A percentile compares a stretch with the other conserved stretches of the same genome.
These are phyloP conservation scores for Pogonomyrmex californicus DNA, from an alignment of 1,140 invertebrate genomes.

Conservation along the genomic window DNA sequence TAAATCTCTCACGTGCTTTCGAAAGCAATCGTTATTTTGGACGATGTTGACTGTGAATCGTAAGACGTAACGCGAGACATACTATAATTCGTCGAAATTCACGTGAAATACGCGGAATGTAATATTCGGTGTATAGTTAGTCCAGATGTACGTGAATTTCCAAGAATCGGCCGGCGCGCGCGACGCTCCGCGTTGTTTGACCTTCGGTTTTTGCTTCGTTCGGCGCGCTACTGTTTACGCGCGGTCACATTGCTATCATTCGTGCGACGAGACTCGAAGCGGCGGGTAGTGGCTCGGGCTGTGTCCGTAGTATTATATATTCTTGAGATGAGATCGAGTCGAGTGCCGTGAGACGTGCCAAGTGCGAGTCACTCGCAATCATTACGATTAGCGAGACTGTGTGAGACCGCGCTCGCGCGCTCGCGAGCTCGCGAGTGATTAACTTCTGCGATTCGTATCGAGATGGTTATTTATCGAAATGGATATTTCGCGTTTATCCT, in stretches of 20 bases:
- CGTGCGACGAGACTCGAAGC: slow-evolving; percentile 1
- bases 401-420: background rate
- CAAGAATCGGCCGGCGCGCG: background rate
- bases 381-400: background rate
- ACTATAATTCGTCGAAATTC: background rate
- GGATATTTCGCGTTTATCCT: background rate
- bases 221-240: slow-evolving; percentile 27
- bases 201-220: slow-evolving; percentile 5
- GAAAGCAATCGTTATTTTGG: background rate
- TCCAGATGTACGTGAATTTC: background rate
- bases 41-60: background rate
- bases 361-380: background rate
- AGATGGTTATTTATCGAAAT: background rate
- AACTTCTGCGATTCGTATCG: background rate
- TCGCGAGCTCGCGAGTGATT: background rate
- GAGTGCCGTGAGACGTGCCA: background rate
- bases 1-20: background rate
- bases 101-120: background rate
- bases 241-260: slow-evolving; percentile 24
- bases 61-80: background rate
- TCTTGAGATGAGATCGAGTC: background rate
- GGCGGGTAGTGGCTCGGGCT: background rate
- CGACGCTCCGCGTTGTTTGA: background rate
- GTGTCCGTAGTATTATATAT: background rate
- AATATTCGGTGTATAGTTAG: background rate